phyloP scores from a whole-genome alignment of 2,797 vertebrate genomes.

The Salarias fasciatus region DNA sequence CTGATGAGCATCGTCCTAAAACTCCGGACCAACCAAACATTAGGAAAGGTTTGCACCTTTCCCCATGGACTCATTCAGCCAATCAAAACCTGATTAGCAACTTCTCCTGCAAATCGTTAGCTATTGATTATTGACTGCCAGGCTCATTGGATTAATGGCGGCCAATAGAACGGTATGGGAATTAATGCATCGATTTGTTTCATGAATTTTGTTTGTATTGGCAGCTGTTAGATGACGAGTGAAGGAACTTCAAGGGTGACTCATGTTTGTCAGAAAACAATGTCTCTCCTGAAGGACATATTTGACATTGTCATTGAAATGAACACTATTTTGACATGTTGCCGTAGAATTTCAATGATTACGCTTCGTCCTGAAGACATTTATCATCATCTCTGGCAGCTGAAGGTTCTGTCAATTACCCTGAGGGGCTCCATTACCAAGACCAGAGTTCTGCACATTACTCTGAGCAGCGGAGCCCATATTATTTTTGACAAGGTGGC shows the following conservation, averaged over 20 bases:
- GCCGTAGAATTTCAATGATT: slow-evolving; percentile 17
- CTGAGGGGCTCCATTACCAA: slow-evolving; percentile 17
- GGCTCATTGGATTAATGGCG: slow-evolving; percentile 74
- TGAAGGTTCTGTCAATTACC: slow-evolving; percentile 13
- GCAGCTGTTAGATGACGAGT: slow-evolving; percentile 36
- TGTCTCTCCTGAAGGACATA: slow-evolving; percentile 14
- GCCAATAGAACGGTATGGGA: slow-evolving; percentile 62
- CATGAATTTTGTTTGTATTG: slow-evolving; percentile 73
- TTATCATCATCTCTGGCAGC: slow-evolving; percentile 8
- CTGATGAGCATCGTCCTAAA: slow-evolving; percentile 6
- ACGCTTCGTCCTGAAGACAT: slow-evolving; percentile 12
- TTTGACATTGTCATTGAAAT: slow-evolving; percentile 25
- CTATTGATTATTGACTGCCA: slow-evolving; percentile 70
- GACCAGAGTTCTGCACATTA: not conserved
- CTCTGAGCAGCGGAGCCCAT: slow-evolving; percentile 4
- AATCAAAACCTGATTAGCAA: slow-evolving; percentile 73
- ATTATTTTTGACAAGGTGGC: not conserved
- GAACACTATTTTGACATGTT: slow-evolving; percentile 14
- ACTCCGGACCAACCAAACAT: slow-evolving; percentile 16
- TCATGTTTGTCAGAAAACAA: slow-evolving; percentile 19
- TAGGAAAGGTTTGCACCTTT: slow-evolving; percentile 27
- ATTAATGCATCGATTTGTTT: slow-evolving; percentile 72
- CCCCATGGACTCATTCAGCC: slow-evolving; percentile 62
- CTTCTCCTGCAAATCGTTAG: slow-evolving; percentile 60
- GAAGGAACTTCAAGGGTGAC: slow-evolving; percentile 37